Conservation (phyloP, 2,113 vertebrate species). For the Suncus etruscus region DNA sequence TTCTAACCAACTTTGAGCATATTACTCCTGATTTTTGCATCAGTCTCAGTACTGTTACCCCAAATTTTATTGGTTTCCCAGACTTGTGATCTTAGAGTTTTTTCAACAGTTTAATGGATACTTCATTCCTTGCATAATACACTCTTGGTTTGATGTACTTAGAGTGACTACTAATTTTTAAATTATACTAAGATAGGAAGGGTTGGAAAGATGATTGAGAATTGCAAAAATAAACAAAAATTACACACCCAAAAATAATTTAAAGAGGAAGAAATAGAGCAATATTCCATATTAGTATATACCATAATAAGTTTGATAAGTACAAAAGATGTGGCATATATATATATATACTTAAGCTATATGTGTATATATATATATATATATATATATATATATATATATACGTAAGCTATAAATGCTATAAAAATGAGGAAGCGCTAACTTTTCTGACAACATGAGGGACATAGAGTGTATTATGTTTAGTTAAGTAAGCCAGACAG, state of each 20-base stretch:
- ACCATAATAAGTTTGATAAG: too few relatives aligned
- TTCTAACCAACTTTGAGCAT: neutral
- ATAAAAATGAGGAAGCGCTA: too few relatives aligned
- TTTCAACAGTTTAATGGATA: neutral
- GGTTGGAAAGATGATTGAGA: neutral
- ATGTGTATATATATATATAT: too few relatives aligned
- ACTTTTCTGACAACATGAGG: too few relatives aligned
- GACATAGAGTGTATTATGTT: too few relatives aligned
- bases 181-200: neutral
- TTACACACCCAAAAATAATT: neutral
- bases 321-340: too few relatives aligned
- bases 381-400: too few relatives aligned
- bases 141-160: neutral
- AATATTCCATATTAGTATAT: neutral
- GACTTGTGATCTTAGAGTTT: neutral
- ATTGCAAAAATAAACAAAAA: neutral
- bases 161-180: slow-evolving; percentile 5
- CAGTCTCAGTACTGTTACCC: neutral
- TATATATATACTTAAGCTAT: too few relatives aligned
- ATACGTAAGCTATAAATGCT: too few relatives aligned
- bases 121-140: neutral
- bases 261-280: neutral
- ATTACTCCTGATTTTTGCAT: neutral
- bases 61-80: neutral
- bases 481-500: too few relatives aligned